phyloP scores from a whole-genome alignment of 2,888 invertebrate genomes.

The Omphaloscelis lunosa region DNA sequence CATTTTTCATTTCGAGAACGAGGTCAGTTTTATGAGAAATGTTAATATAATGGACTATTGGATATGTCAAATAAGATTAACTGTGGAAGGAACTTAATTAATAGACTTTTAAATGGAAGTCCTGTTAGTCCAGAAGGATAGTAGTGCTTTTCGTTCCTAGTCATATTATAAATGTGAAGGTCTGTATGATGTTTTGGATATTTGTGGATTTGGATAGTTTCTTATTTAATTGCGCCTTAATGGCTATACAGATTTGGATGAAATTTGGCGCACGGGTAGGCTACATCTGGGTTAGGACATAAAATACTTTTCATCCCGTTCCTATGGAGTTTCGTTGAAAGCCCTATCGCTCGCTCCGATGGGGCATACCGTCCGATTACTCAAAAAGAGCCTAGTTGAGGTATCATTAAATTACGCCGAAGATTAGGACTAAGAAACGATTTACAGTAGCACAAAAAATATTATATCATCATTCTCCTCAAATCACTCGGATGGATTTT shows the following conservation, averaged over 20 bases:
- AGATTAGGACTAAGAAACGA: not conserved
- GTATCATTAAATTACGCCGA: not conserved
- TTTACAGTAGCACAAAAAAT: not conserved
- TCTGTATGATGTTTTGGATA: no score
- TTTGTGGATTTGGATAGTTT: no score
- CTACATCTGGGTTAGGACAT: no score
- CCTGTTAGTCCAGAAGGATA: not conserved
- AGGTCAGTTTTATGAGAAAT: constrained; percentile 4
- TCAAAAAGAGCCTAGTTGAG: no score
- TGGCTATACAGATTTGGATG: no score
- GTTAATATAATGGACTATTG: not conserved
- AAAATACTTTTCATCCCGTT: no score
- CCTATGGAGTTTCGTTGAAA: no score
- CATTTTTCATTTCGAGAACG: constrained; percentile 3
- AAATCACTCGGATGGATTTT: not conserved
- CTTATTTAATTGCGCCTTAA: no score
- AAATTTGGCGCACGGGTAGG: no score
- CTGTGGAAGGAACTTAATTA: not conserved
- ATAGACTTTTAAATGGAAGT: not conserved
- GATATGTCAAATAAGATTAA: not conserved
- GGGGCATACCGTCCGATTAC: no score
- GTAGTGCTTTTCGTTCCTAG: not conserved
- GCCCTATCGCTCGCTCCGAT: no score
- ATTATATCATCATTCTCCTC: not conserved
- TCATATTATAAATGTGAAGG: no score